Evolutionary conservation across 2,888 invertebrate genomes (phyloP).

Genomic region (Phalera bucephala): DNA sequence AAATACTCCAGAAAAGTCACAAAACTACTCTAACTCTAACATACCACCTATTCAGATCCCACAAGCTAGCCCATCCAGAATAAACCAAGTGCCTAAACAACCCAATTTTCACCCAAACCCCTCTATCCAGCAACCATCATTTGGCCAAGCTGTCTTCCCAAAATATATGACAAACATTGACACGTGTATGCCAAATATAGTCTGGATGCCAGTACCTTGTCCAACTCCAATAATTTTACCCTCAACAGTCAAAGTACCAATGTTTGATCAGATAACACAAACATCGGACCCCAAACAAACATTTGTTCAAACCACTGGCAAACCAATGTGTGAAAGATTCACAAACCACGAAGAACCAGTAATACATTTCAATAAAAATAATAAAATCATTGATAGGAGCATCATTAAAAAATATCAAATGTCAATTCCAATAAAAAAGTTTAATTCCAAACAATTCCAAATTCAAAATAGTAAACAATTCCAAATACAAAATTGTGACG

Average conservation of each 20-base stretch:
- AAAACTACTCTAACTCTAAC: conserved; percentile 43
- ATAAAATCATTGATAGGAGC: conserved; percentile 4
- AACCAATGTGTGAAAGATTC: conserved; percentile 31
- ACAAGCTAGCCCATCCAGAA: not conserved
- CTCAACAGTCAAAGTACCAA: conserved; percentile 4
- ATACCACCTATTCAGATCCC: conserved; percentile 30
- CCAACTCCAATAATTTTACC: conserved; percentile 19
- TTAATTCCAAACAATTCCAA: conserved; percentile 2
- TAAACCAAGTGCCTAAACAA: conserved; percentile 2
- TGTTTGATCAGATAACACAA: conserved; percentile 14
- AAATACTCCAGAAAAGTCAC: conserved; percentile 26
- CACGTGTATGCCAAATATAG: conserved; percentile 20
- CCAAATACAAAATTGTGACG: conserved; percentile 1
- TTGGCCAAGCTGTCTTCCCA: conserved; percentile 39
- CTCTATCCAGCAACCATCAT: conserved; percentile 8
- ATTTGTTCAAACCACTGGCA: conserved; percentile 18
- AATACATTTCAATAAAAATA: conserved; percentile 6
- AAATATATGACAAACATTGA: conserved; percentile 26
- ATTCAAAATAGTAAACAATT: not conserved
- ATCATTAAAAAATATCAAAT: conserved; percentile 1
- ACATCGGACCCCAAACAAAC: conserved; percentile 6
- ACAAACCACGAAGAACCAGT: conserved; percentile 12
- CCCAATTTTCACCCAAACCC: not conserved
- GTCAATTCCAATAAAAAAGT: conserved; percentile 9
- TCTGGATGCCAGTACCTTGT: conserved; percentile 35